Base-by-base conservation (phyloP, 2,797 vertebrate genomes). In the Neomorphus geoffroyi region DNA sequence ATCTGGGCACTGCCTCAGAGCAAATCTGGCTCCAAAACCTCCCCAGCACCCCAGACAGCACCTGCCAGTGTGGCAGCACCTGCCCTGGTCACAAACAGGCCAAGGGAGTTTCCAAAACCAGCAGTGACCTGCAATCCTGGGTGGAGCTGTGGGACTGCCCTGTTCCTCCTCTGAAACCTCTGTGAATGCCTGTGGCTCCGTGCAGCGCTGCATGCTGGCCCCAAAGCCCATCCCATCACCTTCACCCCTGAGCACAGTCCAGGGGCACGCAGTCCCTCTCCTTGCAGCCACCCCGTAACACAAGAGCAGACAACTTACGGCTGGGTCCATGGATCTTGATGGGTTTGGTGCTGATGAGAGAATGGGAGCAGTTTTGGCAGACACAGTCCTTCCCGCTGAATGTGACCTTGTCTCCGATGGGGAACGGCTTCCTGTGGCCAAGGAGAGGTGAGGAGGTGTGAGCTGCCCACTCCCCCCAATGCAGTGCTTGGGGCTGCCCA, bases 291-390 rank as follows among this genome's bases (percentile, higher is more conserved):
- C 0, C 48, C 2, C 1, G 1, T 51, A 18, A 69, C 54, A 70
- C 3, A 1, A 30, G 18, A 41, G 30, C 41, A 13, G 10, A 18
- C n/a, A 61, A 98, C 99, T 99, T 98, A 99, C 99, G 99, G 97
- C 99, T 99, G 74, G 99, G 99, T 91, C 99, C 99, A 0, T 99
- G 99, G 97, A 99, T 99, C 98, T 99, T 99, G 98, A 99, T 99
- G 64, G 99, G 99, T 93, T 99, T 99, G 94, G 98, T 98, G 97
- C 98, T 97, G 98, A 98, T 98, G 96, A 99, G 98, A 61, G 98
- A 97, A 90, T 98, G 98, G 75, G 99, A 99, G 97, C 99, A 99
- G 53, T 99, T 99, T 95, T 99, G 99, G 97, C 99, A 99, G 80
- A 99, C 98, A 3, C 99, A 99, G 94, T 99, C 98, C 97, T 99